These are phyloP conservation scores for Corvus hawaiiensis DNA, from an alignment of 2,113 vertebrate genomes.

Conservation along the genomic window DNA sequence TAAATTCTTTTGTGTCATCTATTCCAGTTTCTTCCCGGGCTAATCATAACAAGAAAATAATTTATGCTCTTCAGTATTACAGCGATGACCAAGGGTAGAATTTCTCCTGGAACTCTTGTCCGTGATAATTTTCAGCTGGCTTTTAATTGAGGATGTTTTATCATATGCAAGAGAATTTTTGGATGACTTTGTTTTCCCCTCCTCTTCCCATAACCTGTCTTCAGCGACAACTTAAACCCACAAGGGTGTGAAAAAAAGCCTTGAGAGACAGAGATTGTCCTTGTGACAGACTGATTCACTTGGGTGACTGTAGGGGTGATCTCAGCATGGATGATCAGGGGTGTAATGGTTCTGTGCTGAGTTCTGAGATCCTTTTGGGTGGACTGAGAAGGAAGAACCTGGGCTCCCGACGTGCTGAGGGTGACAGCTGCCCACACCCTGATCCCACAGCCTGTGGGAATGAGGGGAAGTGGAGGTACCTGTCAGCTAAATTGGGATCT, in stretches of 20 bases:
- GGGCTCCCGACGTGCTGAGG: background rate
- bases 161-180: background rate
- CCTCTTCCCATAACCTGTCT: background rate
- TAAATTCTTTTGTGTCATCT: background rate
- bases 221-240: accelerated
- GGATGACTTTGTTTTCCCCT: background rate
- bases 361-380: background rate
- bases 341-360: background rate
- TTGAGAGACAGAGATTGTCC: background rate
- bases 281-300: background rate
- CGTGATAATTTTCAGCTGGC: background rate
- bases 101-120: background rate
- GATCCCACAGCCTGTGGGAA: background rate
- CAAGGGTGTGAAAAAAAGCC: background rate
- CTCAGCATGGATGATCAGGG: background rate
- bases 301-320: background rate
- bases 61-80: background rate
- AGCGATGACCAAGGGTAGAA: background rate
- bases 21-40: background rate
- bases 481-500: background rate
- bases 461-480: background rate
- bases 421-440: background rate
- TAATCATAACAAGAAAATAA: background rate
- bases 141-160: background rate
- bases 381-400: background rate